Evolutionary conservation across 2,888 invertebrate genomes (phyloP), one percentile per base, ranked within the genome.

Genomic region (Poecilus cupreus): DNA sequence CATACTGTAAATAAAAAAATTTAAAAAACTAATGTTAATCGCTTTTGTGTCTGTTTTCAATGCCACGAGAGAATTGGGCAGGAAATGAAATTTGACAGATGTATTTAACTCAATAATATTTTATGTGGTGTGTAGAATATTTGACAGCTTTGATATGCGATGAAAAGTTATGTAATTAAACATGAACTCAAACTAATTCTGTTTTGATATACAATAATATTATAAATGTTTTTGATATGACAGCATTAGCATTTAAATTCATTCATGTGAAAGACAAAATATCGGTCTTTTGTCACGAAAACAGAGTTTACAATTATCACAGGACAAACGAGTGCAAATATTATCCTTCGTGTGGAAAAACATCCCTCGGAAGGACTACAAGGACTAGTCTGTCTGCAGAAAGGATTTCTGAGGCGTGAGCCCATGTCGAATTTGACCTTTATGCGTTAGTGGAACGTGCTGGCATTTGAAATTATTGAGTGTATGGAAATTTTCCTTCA

Each of bases 291-390:
- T 43, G 11, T 72, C 16, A 46, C 46, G 24, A 24, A 72, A 72
- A 72, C 37, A 46, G 24, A 72, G 22, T 46, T 72, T 72, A 46
- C 72, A 72, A 49, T 46, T 46, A 39, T 39, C 70, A 43, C 70
- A 39, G 39, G 39, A 70, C 70, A 37, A 16, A 46, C 72, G 72
- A 46, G 43, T 43, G 49, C 22, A 72, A 72, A 72, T 72, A 72
- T 72, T 72, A 46, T 72, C 20, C 22, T 72, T 72, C 24, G 37
- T 16, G 72, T 46, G 24, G 37, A 72, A 72, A 46, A 72, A 72
- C 46, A 72, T 22, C n/a, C 11, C 32, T 60, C 20, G 8, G 60
- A 5, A 60, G 60, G 54, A 54, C 22, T 43, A 43, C 32, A 46
- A 11, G 46, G 46, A 51, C 43, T 43, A 13, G 3, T 51, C 5